Base-by-base conservation (phyloP, 2,888 invertebrate species). In the Odontothrips loti region DNA sequence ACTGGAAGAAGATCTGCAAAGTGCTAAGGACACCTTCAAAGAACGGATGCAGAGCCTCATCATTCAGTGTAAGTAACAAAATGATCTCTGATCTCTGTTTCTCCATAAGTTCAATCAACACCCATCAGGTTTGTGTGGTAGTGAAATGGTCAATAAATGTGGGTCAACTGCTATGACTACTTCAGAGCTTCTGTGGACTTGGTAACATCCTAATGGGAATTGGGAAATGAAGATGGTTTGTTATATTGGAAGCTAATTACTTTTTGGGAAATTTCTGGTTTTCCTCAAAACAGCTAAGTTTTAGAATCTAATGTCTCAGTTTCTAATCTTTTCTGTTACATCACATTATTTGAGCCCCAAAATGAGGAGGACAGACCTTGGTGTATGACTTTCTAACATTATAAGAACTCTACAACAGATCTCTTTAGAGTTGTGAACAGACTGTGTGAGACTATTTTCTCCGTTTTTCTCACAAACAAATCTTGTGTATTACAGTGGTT, bases 31-130 rank as follows among this genome's bases (percentile, higher is more conserved):
- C 85, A 91, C 93, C 84, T 93, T 95, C 88, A 93, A 94, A 86
- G 94, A 93, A 83, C 90, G 94, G 85, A 95, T 97, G 90, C 94
- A 95, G 86, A 93, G 91, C 85, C 93, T 98, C 84, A 90, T 96
- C 80, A 91, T 94, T 84, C 97, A 98, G 91, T 96, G 98, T 97
- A 93, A 95, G 97, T 95, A 86, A 48, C 17, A 8, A n/a, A n/a
- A n/a, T n/a, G n/a, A n/a, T n/a, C n/a, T 9, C 15, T 63, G 63
- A 9, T n/a, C 63, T 63, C 58, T 63, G 9, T 63, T 63, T n/a
- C 1, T 63, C 63, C n/a, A 23, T 82, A 27, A 81, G 80, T 81
- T 48, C 27, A 81, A 15, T 12, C 47, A 29, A 23, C 47, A 81
- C 63, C n/a, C n/a, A 12, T 63, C 63, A 63, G 63, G 63, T 63